Evolutionary conservation across 2,888 invertebrate species (phyloP), one percentile per base, ranked within the genome.

Genomic region (Sarcophaga subvicina): DNA sequence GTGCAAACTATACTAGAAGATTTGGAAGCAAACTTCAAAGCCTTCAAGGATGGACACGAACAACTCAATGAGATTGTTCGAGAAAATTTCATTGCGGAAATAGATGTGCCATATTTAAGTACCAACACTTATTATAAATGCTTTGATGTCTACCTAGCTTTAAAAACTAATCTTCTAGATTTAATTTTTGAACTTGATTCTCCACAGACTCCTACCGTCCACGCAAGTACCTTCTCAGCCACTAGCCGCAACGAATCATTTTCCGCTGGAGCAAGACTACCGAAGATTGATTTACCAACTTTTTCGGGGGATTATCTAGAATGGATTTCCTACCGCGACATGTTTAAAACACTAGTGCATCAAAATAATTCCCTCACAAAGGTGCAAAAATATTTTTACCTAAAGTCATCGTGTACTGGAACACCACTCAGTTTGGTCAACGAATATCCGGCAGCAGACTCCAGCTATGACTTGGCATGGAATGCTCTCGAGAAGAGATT

Each of bases 341-440:
- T 37, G 5, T 37, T 37, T 37, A 37, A 37, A 37, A 37, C 37
- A 37, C 37, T 37, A 37, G 37, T 37, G 37, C 37, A 37, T 37
- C 37, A 37, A 37, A 5, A 37, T 37, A 6, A 71, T 27, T 22
- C 60, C 5, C 70, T 78, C 49, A 20, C 73, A 27, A 73, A 72
- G 27, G 67, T 83, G 25, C 73, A 83, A 73, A 83, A 83, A n/a
- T 78, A 78, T 49, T 83, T 83, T 11, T 83, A 78, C 49, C 27
- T 77, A 66, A 72, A 78, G 20, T 11, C 11, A 49, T 49, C 49
- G 11, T 49, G 49, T 14, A 49, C 45, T 60, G 60, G 62, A 17
- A 83, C 83, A 25, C 83, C 73, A 12, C 64, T 77, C 17, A 47
- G 69, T n/a, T 77, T 83, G 59, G 45, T 78, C 22, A 67, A 83